These are phyloP conservation scores for Esperia sulphurella DNA, from an alignment of 2,888 invertebrate genomes.

Conservation along the genomic window DNA sequence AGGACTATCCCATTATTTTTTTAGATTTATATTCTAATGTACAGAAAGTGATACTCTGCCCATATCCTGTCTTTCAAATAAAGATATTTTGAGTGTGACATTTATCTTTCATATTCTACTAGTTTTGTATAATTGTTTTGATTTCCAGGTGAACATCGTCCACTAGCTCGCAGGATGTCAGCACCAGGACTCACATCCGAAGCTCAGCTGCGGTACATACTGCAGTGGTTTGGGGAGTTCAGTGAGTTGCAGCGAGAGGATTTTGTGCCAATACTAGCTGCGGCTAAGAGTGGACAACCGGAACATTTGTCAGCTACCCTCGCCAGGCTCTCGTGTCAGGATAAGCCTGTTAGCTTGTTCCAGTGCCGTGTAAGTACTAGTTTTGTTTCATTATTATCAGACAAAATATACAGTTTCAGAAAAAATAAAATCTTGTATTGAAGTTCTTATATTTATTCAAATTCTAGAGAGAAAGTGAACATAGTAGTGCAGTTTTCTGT, in stretches of 20 bases:
- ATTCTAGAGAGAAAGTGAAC: too few species aligned
- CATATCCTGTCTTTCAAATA: too few species aligned
- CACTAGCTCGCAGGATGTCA: conserved; percentile 68
- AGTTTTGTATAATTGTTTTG: not conserved
- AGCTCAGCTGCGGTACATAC: conserved; percentile 88
- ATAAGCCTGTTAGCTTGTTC: conserved; percentile 89
- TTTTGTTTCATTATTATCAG: not conserved
- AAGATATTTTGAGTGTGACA: too few species aligned
- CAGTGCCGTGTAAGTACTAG: conserved; percentile 85
- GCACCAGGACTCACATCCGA: conserved; percentile 80
- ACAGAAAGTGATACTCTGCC: too few species aligned
- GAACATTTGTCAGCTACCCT: conserved; percentile 86
- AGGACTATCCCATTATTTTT: too few species aligned
- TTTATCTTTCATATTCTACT: too few species aligned
- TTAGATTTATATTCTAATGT: too few species aligned
- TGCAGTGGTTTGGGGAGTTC: conserved; percentile 94
- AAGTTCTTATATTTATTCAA: too few species aligned
- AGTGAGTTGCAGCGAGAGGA: conserved; percentile 92
- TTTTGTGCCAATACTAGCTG: conserved; percentile 86
- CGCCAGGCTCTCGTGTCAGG: conserved; percentile 82
- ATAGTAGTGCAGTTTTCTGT: too few species aligned
- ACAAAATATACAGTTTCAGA: not conserved
- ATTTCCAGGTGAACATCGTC: conserved; percentile 43
- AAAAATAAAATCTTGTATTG: not conserved
- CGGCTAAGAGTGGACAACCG: conserved; percentile 80